These are phyloP conservation scores for Thymallus thymallus DNA, from an alignment of 2,113 vertebrate species.

Conservation along the genomic window DNA sequence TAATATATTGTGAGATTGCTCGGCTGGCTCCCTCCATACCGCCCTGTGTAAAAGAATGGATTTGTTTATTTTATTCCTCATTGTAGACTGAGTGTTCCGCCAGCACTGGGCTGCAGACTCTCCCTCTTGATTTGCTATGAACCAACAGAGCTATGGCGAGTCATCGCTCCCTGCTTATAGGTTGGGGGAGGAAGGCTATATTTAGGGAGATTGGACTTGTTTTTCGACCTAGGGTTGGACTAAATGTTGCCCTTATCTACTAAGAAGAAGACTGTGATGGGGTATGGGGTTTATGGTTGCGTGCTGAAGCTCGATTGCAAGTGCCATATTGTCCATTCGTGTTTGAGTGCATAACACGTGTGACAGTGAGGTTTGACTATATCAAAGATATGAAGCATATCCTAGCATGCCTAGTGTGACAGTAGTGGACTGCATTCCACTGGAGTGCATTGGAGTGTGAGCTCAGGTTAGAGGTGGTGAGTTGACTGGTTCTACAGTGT, in stretches of 20 bases:
- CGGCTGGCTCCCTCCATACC: slow-evolving; percentile 28
- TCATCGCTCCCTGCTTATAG: not conserved
- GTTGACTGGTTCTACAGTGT: too few species aligned
- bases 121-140: not conserved
- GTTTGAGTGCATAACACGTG: too few species aligned
- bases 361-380: too few species aligned
- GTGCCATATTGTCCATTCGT: too few species aligned
- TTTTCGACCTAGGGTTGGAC: not conserved
- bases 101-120: not conserved
- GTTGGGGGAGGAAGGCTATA: not conserved
- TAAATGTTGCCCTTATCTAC: not conserved
- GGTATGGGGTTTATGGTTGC: too few species aligned
- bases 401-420: too few species aligned
- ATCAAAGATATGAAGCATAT: too few species aligned
- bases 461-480: too few species aligned
- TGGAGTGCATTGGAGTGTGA: too few species aligned
- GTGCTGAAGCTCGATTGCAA: too few species aligned
- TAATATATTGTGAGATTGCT: slow-evolving; percentile 42
- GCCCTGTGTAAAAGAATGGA: slow-evolving; percentile 14
- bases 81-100: not conserved
- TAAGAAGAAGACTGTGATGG: not conserved
- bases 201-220: not conserved
- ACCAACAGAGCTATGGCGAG: not conserved
- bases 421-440: too few species aligned
- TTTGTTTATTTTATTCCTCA: not conserved